phyloP scores from a whole-genome alignment of 2,888 invertebrate species.

The Andrena bucephala region DNA sequence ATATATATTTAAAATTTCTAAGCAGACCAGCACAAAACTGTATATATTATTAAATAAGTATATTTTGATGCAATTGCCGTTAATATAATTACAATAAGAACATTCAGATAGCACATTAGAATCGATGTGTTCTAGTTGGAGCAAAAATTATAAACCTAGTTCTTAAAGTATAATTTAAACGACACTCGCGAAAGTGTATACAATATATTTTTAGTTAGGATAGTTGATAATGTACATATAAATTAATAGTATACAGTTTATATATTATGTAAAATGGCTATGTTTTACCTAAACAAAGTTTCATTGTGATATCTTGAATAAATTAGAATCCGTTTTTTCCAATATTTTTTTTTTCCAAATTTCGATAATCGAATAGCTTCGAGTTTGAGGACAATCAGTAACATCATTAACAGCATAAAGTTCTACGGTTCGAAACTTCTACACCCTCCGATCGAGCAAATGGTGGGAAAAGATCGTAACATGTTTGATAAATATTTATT shows the following conservation, averaged over 20 bases:
- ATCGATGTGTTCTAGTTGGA: constrained; percentile 43
- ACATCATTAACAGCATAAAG: neutral
- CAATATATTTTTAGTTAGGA: constrained; percentile 67
- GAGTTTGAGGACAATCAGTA: neutral
- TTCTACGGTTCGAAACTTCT: neutral
- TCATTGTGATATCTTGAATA: constrained; percentile 81
- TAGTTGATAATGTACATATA: constrained; percentile 58
- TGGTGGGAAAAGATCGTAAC: constrained; percentile 22
- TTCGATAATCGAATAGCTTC: neutral
- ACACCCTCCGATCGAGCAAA: neutral
- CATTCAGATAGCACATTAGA: constrained; percentile 41
- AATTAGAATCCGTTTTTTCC: constrained; percentile 72
- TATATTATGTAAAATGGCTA: constrained; percentile 77
- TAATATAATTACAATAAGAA: constrained; percentile 38
- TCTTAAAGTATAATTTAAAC: constrained; percentile 53
- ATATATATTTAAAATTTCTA: constrained; percentile 48
- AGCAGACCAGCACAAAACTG: constrained; percentile 65
- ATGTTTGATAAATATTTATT: constrained; percentile 65
- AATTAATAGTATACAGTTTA: constrained; percentile 71
- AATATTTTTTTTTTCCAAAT: constrained; percentile 7
- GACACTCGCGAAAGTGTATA: constrained; percentile 55
- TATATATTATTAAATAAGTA: constrained; percentile 62
- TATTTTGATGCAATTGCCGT: constrained; percentile 53
- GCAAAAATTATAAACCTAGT: constrained; percentile 25
- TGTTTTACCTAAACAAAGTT: constrained; percentile 81